Evolutionary conservation across 2,797 vertebrate species (phyloP).

Genomic region (Lacerta bilineata): DNA sequence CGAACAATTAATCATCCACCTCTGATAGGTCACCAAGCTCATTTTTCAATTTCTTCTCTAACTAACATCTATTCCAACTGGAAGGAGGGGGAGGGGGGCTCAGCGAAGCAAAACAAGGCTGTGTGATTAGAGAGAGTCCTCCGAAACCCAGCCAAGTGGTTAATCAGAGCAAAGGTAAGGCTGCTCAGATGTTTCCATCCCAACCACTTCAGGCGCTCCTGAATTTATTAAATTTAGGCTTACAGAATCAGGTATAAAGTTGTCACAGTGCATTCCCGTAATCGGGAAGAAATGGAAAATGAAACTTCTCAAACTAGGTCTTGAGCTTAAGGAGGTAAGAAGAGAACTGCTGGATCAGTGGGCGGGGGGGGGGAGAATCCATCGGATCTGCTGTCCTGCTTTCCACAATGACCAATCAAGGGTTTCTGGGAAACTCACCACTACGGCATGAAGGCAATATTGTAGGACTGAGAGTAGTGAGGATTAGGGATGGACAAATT

Average conservation of each 20-base stretch:
- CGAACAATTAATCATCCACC: constrained; percentile 60
- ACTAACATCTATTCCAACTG: constrained; percentile 25
- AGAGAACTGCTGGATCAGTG: too few relatives aligned
- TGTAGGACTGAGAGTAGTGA: too few relatives aligned
- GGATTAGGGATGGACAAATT: too few relatives aligned
- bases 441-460: neutral
- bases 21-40: constrained; percentile 22
- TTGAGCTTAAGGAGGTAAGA: neutral
- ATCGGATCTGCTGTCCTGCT: neutral
- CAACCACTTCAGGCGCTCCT: neutral
- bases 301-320: neutral
- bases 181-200: neutral
- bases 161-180: neutral
- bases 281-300: neutral
- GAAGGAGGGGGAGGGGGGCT: neutral
- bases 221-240: neutral
- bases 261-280: too few relatives aligned
- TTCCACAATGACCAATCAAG: too few relatives aligned
- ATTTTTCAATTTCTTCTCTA: constrained; percentile 35
- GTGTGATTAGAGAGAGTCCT: constrained; percentile 4
- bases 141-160: neutral
- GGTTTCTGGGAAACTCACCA: neutral
- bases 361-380: too few relatives aligned
- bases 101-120: neutral
- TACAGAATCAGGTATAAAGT: neutral